These are phyloP conservation scores for Amazona guildingii DNA, from an alignment of 2,113 vertebrate species.

Conservation along the genomic window DNA sequence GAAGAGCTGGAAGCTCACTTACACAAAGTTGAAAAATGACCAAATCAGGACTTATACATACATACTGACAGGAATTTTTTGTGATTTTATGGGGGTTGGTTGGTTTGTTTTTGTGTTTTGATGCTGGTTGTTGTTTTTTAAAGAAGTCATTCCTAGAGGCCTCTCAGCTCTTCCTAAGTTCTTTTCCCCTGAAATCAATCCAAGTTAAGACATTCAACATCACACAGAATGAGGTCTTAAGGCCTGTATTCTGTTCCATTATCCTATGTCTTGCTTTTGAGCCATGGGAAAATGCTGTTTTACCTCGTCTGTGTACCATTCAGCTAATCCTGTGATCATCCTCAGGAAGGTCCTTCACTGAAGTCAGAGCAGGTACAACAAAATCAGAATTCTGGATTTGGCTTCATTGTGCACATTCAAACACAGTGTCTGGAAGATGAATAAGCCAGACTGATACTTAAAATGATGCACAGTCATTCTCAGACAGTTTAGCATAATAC, in stretches of 20 bases:
- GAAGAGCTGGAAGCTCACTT: background rate
- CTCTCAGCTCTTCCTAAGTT: background rate
- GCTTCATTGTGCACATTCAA: background rate
- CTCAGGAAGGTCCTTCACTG: background rate
- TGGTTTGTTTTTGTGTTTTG: background rate
- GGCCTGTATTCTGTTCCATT: background rate
- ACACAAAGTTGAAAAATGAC: background rate
- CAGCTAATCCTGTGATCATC: background rate
- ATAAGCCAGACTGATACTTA: background rate
- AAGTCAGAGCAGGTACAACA: background rate
- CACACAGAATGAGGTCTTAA: background rate
- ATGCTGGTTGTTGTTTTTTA: background rate
- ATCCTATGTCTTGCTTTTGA: background rate
- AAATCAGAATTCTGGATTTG: background rate
- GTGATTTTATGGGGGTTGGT: background rate
- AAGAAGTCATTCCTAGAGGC: background rate
- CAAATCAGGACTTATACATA: background rate
- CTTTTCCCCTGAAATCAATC: background rate
- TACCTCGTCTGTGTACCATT: background rate
- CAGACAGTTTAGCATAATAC: background rate
- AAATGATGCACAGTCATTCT: background rate
- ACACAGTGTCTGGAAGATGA: background rate
- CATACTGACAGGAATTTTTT: background rate
- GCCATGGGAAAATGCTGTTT: background rate
- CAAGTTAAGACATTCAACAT: background rate